phyloP scores from a whole-genome alignment of 2,888 invertebrate species.

The Smittia sp. region DNA sequence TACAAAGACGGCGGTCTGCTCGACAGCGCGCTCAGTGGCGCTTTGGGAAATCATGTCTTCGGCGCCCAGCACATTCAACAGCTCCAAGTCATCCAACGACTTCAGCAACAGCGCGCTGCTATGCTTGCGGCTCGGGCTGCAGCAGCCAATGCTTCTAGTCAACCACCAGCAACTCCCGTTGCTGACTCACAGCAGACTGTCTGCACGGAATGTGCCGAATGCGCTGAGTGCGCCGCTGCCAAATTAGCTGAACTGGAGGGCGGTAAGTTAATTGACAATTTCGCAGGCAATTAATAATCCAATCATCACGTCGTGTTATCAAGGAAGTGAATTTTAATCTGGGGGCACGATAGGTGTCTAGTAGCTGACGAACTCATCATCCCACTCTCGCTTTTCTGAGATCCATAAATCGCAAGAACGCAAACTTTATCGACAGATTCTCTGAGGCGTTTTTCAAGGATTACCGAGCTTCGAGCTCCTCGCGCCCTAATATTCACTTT shows the following conservation, averaged over 20 bases:
- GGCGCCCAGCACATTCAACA: constrained; percentile 63
- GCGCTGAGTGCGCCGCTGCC: constrained; percentile 51
- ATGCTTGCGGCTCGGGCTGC: constrained; percentile 59
- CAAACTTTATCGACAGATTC: not conserved
- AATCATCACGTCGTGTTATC: not conserved
- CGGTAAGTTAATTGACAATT: constrained; percentile 30
- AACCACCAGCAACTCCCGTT: constrained; percentile 24
- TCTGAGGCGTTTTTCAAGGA: not conserved
- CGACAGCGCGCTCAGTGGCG: constrained; percentile 59
- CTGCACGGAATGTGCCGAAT: constrained; percentile 54
- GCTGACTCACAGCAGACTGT: constrained; percentile 46
- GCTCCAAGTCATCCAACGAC: constrained; percentile 62
- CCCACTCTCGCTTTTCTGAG: not conserved
- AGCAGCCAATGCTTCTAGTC: constrained; percentile 46
- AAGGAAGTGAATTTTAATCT: not conserved
- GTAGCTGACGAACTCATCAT: not conserved
- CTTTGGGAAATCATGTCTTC: constrained; percentile 63
- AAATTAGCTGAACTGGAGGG: constrained; percentile 42
- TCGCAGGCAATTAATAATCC: constrained; percentile 14
- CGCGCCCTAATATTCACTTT: too few relatives aligned
- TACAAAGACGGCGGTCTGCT: constrained; percentile 80
- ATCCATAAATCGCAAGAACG: not conserved
- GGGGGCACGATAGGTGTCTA: too few relatives aligned
- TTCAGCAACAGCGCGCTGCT: constrained; percentile 60
- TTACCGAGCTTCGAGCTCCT: too few relatives aligned